Evolutionary conservation across 2,888 invertebrate genomes (phyloP).

Genomic region (Mechanitis mazaeus): DNA sequence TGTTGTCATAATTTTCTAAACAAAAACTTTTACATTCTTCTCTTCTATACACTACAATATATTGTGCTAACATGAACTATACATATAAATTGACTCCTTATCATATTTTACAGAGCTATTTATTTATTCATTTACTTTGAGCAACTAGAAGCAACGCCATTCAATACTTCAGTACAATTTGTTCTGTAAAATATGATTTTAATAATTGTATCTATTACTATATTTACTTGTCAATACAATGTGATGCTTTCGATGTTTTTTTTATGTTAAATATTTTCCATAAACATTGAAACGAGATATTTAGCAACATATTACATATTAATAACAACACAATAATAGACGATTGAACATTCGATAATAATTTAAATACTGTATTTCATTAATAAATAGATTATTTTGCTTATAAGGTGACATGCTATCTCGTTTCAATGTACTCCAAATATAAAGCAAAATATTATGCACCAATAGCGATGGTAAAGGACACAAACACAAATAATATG

Average conservation of each 20-base stretch:
- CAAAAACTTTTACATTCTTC: constrained; percentile 42
- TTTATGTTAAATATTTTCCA: constrained; percentile 10
- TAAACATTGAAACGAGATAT: constrained; percentile 25
- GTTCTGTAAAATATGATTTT: constrained; percentile 19
- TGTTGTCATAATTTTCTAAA: constrained; percentile 67
- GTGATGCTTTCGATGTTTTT: constrained; percentile 29
- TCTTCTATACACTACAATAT: constrained; percentile 37
- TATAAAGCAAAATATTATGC: constrained; percentile 10
- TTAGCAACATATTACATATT: constrained; percentile 5
- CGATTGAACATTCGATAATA: neutral
- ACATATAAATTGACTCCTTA: constrained; percentile 29
- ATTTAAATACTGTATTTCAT: neutral
- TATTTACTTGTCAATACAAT: constrained; percentile 12
- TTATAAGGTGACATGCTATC: constrained; percentile 12
- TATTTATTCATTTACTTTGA: constrained; percentile 1
- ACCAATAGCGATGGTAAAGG: constrained; percentile 10
- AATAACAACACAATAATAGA: constrained; percentile 6
- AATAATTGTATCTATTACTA: constrained; percentile 13
- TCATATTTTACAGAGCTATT: constrained; percentile 27
- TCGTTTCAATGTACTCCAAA: constrained; percentile 23
- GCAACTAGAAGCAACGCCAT: constrained; percentile 1
- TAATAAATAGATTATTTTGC: neutral
- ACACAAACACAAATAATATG: constrained; percentile 14
- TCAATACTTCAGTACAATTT: neutral
- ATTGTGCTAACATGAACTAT: constrained; percentile 60